A percentile compares a stretch with the other conserved stretches of the same genome.
Conservation (phyloP, 2,113 vertebrate genomes). For the Albula goreensis region DNA sequence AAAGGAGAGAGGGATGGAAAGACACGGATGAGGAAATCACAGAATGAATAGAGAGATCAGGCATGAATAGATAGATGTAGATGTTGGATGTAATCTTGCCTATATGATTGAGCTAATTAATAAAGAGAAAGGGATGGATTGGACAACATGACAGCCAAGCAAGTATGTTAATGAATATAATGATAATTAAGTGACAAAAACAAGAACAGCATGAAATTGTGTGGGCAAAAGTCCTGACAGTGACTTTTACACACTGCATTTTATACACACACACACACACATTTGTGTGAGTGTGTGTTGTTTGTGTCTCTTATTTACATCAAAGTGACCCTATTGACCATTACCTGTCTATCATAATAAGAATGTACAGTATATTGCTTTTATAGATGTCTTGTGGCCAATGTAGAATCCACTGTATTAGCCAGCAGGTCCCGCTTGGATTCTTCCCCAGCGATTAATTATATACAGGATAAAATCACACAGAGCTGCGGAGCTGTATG, state of each 20-base stretch:
- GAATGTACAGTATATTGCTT: no score
- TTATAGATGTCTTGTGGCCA: no score
- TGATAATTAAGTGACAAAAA: not conserved
- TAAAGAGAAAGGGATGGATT: not conserved
- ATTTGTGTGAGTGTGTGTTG: no score
- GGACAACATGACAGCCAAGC: not conserved
- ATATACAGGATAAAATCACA: not conserved
- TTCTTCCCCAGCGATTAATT: no score
- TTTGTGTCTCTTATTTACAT: no score
- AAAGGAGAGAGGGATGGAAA: not conserved
- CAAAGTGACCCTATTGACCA: no score
- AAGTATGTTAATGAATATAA: not conserved
- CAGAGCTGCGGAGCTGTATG: not conserved
- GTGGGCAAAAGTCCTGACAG: no score
- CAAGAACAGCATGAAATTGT: no score
- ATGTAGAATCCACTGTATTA: not conserved
- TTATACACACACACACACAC: not conserved
- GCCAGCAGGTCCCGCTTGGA: not conserved
- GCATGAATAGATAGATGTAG: not conserved
- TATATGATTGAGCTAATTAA: not conserved
- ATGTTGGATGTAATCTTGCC: not conserved
- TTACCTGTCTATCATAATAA: no score
- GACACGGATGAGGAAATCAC: not conserved
- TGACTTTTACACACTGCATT: not conserved
- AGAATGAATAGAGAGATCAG: not conserved